Percentiles rank a stretch among this genome's conserved stretches.
phyloP scores from a whole-genome alignment of 1,140 invertebrate species.

The Polyergus mexicanus region DNA sequence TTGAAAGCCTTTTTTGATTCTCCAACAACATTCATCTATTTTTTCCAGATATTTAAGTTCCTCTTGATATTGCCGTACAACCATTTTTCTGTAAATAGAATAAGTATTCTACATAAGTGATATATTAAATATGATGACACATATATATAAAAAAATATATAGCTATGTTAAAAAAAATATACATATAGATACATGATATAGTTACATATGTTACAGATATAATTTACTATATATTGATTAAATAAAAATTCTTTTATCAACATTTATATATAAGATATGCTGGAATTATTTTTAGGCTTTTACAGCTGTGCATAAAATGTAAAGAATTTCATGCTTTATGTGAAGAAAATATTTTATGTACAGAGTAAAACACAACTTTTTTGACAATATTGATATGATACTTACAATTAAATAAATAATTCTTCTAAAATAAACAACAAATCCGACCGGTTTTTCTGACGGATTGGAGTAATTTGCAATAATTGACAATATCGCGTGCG shows the following conservation, averaged over 20 bases:
- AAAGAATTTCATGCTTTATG: neutral
- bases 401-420: slow-evolving; percentile 14
- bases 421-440: neutral
- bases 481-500: neutral
- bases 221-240: neutral
- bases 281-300: neutral
- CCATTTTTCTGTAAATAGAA: slow-evolving; percentile 88
- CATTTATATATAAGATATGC: neutral
- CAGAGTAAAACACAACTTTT: neutral
- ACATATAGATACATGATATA: neutral
- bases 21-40: slow-evolving; percentile 94
- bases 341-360: slow-evolving; percentile 2
- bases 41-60: slow-evolving; percentile 98
- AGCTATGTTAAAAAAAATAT: neutral
- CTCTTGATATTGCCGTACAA: slow-evolving; percentile 97
- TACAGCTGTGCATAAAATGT: neutral
- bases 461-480: neutral
- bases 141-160: neutral
- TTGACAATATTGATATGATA: neutral
- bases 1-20: slow-evolving; percentile 99
- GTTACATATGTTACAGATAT: neutral
- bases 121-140: neutral
- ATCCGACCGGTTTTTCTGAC: neutral
- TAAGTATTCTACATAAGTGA: neutral
- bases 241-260: neutral